Evolutionary conservation across 2,888 invertebrate genomes (phyloP).

Genomic region (Spicauda simplicius): DNA sequence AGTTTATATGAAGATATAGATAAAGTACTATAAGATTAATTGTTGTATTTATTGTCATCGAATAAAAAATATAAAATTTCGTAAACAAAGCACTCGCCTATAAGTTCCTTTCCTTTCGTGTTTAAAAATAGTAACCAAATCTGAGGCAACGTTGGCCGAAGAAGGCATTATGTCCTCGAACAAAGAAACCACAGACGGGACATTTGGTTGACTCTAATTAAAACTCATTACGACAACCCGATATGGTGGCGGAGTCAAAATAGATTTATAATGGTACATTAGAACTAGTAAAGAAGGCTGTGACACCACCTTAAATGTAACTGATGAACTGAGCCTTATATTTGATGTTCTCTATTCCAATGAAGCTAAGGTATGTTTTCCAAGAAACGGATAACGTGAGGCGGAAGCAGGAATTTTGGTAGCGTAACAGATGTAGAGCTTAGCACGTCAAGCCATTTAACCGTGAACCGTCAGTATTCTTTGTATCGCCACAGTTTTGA

Average conservation of each 20-base stretch:
- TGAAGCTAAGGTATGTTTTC: constrained; percentile 27
- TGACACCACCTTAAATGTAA: constrained; percentile 15
- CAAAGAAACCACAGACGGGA: constrained; percentile 47
- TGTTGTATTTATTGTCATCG: neutral
- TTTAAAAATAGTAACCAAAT: constrained; percentile 16
- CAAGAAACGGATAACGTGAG: constrained; percentile 12
- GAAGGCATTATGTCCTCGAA: constrained; percentile 34
- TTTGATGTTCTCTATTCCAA: constrained; percentile 12
- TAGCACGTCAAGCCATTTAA: constrained; percentile 43
- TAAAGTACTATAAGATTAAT: too few relatives aligned
- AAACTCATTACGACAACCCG: constrained; percentile 60
- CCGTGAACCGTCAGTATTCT: constrained; percentile 56
- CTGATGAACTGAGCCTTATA: neutral
- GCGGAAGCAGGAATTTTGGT: constrained; percentile 36
- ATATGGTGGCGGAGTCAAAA: constrained; percentile 50
- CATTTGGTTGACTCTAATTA: constrained; percentile 61
- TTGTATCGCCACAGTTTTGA: constrained; percentile 61
- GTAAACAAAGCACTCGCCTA: neutral
- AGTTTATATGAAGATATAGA: too few relatives aligned
- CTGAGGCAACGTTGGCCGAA: neutral
- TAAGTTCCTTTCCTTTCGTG: neutral
- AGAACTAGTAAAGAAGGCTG: constrained; percentile 42
- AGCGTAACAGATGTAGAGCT: constrained; percentile 53
- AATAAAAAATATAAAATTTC: neutral
- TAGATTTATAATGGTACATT: constrained; percentile 47